Conservation (phyloP, 2,797 vertebrate genomes). For the Nyctalus aviator region DNA sequence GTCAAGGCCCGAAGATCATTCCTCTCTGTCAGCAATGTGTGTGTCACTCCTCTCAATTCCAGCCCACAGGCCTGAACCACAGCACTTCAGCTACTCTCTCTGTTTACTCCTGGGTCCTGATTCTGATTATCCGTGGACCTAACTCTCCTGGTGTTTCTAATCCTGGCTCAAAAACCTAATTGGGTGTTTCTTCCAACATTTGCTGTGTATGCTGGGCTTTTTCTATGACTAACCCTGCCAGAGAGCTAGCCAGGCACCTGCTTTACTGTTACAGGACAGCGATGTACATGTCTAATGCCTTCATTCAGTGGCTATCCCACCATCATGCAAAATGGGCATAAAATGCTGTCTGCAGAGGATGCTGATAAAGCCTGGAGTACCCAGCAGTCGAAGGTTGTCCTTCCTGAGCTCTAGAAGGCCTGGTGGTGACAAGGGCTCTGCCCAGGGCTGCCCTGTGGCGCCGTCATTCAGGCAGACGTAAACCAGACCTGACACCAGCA, state of each 20-base stretch:
- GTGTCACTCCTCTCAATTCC: background rate
- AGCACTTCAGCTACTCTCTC: background rate
- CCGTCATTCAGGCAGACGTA: background rate
- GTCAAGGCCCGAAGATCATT: too few relatives aligned
- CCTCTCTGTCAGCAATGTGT: background rate
- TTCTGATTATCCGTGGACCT: background rate
- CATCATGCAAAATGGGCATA: background rate
- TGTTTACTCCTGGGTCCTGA: background rate
- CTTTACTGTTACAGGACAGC: background rate
- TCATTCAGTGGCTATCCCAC: background rate
- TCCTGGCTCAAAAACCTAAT: constrained; percentile 1
- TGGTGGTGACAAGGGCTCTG: background rate
- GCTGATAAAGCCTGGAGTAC: background rate
- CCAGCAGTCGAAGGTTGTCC: background rate
- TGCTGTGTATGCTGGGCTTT: background rate
- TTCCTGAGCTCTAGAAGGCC: background rate
- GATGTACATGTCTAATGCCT: background rate
- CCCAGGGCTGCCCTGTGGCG: background rate
- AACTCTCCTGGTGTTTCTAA: constrained; percentile 26
- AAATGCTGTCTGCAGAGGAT: background rate
- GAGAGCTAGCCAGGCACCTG: background rate
- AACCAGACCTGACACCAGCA: background rate
- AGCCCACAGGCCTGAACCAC: background rate
- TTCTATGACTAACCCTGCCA: background rate
- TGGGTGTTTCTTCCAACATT: background rate